Evolutionary conservation across 2,888 invertebrate species (phyloP), one percentile per base, ranked within the genome.

Genomic region (Brenthis ino): DNA sequence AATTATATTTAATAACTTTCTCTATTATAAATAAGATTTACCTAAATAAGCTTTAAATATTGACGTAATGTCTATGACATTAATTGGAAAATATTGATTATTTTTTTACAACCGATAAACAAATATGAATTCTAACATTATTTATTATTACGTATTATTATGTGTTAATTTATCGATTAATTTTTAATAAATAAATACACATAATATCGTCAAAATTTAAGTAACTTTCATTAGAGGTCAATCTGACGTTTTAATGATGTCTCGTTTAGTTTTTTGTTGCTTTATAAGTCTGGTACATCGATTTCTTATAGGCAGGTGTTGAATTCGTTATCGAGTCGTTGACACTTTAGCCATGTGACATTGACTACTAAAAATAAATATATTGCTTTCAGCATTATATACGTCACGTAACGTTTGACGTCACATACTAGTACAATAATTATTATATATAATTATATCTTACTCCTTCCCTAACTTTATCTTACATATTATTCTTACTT

Each of bases 331-430:
- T 20, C 6, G 66, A 66, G 72, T 72, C 72, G 70, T 70, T 72
- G 72, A 72, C 72, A 72, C 72, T 58, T 28, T 50, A 37, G 53
- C 65, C 47, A 70, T 53, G 61, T 86, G 85, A 87, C 87, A 87
- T 86, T 88, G 87, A 76, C 75, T 58, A 80, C 81, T 85, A 85
- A 80, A 83, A 84, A 86, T 85, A 84, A 72, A 43, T 20, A 54
- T 37, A 63, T 43, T 70, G 71, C 71, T 74, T 76, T 75, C 75
- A 77, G 72, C 67, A 50, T 65, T 67, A 48, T 37, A 12, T 54
- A 57, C 54, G 37, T 55, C 61, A 28, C n/a, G 56, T 55, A 53
- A 57, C 47, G 43, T 20, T 51, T 67, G 60, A 63, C 69, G 65
- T 70, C 61, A 70, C 63, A 48, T 37, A 14, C 53, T 37, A 57